A percentile compares a stretch with the other conserved stretches of the same genome.
Evolutionary conservation across 2,113 vertebrate genomes (phyloP).

Genomic region (Muntiacus reevesi): DNA sequence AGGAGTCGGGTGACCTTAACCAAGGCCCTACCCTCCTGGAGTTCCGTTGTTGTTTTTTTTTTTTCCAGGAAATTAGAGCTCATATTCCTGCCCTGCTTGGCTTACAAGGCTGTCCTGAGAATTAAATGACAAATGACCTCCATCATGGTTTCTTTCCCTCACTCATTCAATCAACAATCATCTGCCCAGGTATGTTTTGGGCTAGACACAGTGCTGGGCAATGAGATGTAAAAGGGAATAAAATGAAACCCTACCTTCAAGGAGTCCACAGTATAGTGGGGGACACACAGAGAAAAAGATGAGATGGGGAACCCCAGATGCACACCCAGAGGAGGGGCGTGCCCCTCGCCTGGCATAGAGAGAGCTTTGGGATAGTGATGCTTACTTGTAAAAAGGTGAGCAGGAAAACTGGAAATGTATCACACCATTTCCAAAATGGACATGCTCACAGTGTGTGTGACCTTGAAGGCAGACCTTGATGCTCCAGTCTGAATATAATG

Average conservation of each 20-base stretch:
- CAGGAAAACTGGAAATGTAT: neutral
- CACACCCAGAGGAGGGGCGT: neutral
- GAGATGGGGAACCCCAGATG: neutral
- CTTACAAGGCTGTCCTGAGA: neutral
- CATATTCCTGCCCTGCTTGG: neutral
- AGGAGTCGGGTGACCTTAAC: slow-evolving; percentile 5
- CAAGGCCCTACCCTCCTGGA: neutral
- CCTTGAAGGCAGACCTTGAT: neutral
- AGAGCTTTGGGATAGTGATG: neutral
- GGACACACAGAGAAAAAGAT: neutral
- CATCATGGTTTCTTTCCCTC: neutral
- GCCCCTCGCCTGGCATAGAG: rapidly evolving
- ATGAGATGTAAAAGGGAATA: neutral
- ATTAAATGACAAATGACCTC: neutral
- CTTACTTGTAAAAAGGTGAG: neutral
- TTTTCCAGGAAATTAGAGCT: slow-evolving; percentile 33
- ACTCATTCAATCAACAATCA: neutral
- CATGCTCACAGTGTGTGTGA: neutral
- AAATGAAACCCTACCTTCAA: neutral
- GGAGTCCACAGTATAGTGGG: neutral
- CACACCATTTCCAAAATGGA: neutral
- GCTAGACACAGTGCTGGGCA: neutral
- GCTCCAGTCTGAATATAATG: neutral
- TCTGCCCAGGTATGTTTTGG: neutral
- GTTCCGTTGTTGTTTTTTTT: neutral